Evolutionary conservation across 2,797 vertebrate species (phyloP), one percentile per base, ranked within the genome.

Genomic region (Falco biarmicus): DNA sequence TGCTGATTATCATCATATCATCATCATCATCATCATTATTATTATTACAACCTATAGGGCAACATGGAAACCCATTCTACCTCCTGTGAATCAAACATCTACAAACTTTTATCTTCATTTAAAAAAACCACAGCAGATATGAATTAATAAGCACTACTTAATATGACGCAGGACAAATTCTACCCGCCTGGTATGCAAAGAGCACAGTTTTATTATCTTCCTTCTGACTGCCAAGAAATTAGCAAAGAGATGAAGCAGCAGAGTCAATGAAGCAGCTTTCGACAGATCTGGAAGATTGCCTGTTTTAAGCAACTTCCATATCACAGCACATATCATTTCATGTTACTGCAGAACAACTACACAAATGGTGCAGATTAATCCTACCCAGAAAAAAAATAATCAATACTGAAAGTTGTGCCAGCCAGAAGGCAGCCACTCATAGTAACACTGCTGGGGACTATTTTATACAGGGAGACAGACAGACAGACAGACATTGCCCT

Each of bases 201-300:
- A 83, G 68, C 32, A 84, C 28, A 60, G 59, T 71, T 96, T 89
- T 84, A 95, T 93, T 77, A 91, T 73, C 61, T 91, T 78, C 61
- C 43, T 77, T 81, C 59, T 61, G 87, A 34, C 47, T 93, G 75
- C 71, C 84, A 92, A 90, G 85, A 83, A 85, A 75, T 47, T 26
- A 48, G 34, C 0, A 0, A 80, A 83, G 37, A 75, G 61, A 78
- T 14, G 63, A 90, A 81, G 77, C 8, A 0, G n/a, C 34, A 41
- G 64, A 56, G 78, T 39, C 61, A 47, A 84, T 20, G 43, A 54
- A 89, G 77, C 3, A 8, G 75, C 15, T 90, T 89, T 76, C 0
- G 1, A 79, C 8, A 57, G 56, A 53, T 53, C 59, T 89, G 75
- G 80, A 93, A 85, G 53, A 54, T 17, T 4, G 43, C 56, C 71